Conservation (phyloP, 2,113 vertebrate species). For the Cyprinodon variegatus region DNA sequence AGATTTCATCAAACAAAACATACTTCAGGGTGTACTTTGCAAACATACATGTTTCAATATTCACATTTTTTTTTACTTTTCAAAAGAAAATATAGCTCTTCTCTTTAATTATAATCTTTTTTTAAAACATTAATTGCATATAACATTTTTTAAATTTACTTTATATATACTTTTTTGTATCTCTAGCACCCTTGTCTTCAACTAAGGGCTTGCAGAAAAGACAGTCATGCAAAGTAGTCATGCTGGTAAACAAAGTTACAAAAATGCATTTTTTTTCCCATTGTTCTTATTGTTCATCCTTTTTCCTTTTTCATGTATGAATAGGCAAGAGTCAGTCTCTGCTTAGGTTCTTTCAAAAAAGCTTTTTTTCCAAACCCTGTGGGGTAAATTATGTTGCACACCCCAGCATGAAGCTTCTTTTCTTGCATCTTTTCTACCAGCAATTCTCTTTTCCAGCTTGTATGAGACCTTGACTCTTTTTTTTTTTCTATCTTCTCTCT, state of each 20-base stretch:
- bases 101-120: slow-evolving; percentile 82
- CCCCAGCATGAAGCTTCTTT: slow-evolving; percentile 24
- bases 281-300: slow-evolving; percentile 64
- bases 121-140: slow-evolving; percentile 84
- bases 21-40: slow-evolving; percentile 79
- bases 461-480: slow-evolving; percentile 44
- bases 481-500: slow-evolving; percentile 18
- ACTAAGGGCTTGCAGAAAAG: slow-evolving; percentile 84
- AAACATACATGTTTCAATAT: slow-evolving; percentile 81
- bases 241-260: slow-evolving; percentile 87
- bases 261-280: slow-evolving; percentile 79
- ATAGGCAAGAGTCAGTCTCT: slow-evolving; percentile 51
- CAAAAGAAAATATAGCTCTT: slow-evolving; percentile 87
- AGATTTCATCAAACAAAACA: slow-evolving; percentile 80
- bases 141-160: slow-evolving; percentile 79
- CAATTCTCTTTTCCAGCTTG: slow-evolving; percentile 56
- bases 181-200: slow-evolving; percentile 82
- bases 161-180: slow-evolving; percentile 79
- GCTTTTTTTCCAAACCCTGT: slow-evolving; percentile 15
- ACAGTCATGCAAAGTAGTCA: slow-evolving; percentile 86
- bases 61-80: slow-evolving; percentile 80
- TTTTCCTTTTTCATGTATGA: slow-evolving; percentile 44
- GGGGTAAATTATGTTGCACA: slow-evolving; percentile 31
- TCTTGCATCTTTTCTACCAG: slow-evolving; percentile 44
- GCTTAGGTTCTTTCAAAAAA: slow-evolving; percentile 53